Evolutionary conservation across 2,888 invertebrate genomes (phyloP).

Genomic region (Agrotis puta): DNA sequence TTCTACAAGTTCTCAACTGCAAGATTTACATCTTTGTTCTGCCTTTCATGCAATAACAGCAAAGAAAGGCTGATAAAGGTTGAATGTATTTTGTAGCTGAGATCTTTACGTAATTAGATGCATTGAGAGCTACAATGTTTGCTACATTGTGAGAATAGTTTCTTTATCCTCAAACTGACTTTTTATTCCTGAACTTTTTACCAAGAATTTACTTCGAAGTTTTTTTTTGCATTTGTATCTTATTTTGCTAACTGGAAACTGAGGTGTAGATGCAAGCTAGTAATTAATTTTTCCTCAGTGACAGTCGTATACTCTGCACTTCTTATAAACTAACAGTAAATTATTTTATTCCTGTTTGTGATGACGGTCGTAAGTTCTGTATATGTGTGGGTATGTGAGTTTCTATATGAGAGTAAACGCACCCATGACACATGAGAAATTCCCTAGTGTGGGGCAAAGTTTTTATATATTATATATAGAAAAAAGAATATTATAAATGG

Average conservation of each 20-base stretch:
- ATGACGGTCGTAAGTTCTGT: no score
- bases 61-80: conserved; percentile 11
- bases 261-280: no score
- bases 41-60: conserved; percentile 7
- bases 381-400: no score
- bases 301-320: no score
- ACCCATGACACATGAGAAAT: no score
- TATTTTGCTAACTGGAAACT: neutral
- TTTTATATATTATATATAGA: no score
- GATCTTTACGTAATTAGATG: conserved; percentile 21
- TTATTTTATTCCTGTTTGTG: no score
- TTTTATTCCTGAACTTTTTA: neutral
- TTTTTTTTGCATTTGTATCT: neutral
- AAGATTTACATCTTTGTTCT: conserved; percentile 24
- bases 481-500: no score
- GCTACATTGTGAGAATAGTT: conserved; percentile 9
- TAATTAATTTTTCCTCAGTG: no score
- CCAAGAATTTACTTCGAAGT: neutral
- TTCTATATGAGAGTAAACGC: no score
- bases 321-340: no score
- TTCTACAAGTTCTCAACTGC: neutral
- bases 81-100: conserved; percentile 9
- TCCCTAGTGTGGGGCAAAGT: no score
- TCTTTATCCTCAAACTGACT: neutral
- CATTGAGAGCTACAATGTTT: conserved; percentile 15